Base-by-base conservation (phyloP, 2,113 vertebrate species). In the Dryoscopus gambensis region DNA sequence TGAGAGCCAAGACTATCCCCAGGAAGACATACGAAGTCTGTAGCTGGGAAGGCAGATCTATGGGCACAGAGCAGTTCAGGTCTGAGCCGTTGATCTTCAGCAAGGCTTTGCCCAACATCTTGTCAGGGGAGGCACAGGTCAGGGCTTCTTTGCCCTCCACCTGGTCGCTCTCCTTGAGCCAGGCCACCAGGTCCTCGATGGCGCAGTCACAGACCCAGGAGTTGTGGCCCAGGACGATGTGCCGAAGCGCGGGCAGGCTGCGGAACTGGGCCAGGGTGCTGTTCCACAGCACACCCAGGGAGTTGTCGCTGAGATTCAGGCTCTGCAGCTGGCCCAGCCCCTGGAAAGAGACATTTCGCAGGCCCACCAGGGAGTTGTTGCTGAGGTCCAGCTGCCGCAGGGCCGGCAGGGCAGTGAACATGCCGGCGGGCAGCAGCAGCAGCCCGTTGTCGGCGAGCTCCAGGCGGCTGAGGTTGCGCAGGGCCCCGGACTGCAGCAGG, bases 21-120 rank as follows among this genome's bases (percentile, higher is more conserved):
- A 99, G 95, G 90, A 99, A 99, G 78, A 99, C 99, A 0, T 99
- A 99, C 0, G 99, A 99, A 35, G 99, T 99, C 97, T 99, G 99
- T 92, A 99, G 97, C 42, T 98, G 98, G 19, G 98, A 97, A 55
- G 98, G 97, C 96, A 98, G 96, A 57, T 98, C 91, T 11, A 53
- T 62, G 1, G 84, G 94, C 24, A 88, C 11, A 1, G 96, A 82
- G 76, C 99, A 99, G 70, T 98, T 94, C 68, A 99, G 97, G 70
- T 98, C 97, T 0, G 98, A 97, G 42, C 15, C 24, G 14, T 93
- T 94, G 22, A 99, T 85, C 83, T 98, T 98, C 94, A 99, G 83
- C 53, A 99, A 96, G 8, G 91, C 92, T 56, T 76, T 96, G 64
- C 74, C 95, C 65, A 93, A 90, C 97, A 99, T 95, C 73, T 95